Conservation (phyloP, 2,888 invertebrate species). For the Tiphia femorata region DNA sequence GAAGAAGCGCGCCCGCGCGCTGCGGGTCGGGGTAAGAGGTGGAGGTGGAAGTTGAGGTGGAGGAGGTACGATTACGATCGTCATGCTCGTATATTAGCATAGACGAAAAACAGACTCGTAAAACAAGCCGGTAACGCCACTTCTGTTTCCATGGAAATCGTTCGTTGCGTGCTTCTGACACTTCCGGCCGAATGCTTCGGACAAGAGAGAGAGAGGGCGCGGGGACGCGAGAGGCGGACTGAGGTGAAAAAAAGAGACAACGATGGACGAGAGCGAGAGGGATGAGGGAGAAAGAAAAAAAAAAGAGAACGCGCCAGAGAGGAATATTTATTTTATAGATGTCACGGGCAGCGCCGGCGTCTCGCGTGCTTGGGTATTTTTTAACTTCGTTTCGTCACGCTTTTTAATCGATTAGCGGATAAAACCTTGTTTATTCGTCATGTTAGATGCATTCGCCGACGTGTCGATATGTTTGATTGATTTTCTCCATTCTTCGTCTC, state of each 20-base stretch:
- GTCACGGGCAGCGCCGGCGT: constrained; percentile 5
- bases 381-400: background rate
- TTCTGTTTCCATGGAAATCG: constrained; percentile 49
- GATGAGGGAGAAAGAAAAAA: background rate
- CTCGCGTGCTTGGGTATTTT: background rate
- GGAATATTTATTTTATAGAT: constrained; percentile 10
- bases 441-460: too few relatives aligned
- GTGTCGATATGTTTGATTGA: too few relatives aligned
- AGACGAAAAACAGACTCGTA: constrained; percentile 60
- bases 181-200: constrained; percentile 23
- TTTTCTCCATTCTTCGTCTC: too few relatives aligned
- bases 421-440: too few relatives aligned
- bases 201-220: constrained; percentile 2
- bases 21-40: background rate
- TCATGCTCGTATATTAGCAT: constrained; percentile 54
- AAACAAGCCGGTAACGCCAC: constrained; percentile 39
- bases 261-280: background rate
- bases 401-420: too few relatives aligned
- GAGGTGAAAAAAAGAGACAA: background rate
- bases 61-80: constrained; percentile 38
- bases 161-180: constrained; percentile 37
- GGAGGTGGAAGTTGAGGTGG: background rate
- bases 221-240: background rate
- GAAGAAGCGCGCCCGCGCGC: background rate
- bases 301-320: background rate